phyloP scores from a whole-genome alignment of 2,113 vertebrate genomes.

The Mormyrus lacerda region DNA sequence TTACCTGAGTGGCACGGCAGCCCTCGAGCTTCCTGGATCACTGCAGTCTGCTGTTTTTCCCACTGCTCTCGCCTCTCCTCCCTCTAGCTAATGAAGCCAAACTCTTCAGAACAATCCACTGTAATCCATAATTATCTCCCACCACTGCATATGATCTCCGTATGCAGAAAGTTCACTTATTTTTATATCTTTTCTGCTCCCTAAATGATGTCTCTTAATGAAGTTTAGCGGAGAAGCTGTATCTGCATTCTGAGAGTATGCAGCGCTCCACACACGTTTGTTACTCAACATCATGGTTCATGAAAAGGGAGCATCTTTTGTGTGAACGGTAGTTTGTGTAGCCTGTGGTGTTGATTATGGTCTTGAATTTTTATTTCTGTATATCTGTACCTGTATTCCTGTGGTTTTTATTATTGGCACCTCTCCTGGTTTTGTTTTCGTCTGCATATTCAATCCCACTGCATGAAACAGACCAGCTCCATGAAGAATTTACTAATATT shows the following conservation, averaged over 20 bases:
- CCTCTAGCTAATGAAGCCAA: slow-evolving; percentile 9
- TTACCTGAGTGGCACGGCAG: neutral
- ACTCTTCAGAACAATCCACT: neutral
- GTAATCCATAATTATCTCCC: slow-evolving; percentile 12
- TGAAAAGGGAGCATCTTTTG: neutral
- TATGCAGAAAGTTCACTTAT: neutral
- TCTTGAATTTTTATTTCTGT: neutral
- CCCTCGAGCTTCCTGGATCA: neutral
- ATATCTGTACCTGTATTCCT: neutral
- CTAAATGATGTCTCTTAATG: neutral
- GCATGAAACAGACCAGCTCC: neutral
- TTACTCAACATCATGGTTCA: neutral
- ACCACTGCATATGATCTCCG: neutral
- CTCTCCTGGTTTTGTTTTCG: neutral
- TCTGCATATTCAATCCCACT: neutral
- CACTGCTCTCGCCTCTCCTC: neutral
- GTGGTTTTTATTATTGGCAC: neutral
- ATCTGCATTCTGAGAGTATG: neutral
- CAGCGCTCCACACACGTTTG: neutral
- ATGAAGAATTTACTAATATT: neutral
- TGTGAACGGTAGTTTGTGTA: neutral
- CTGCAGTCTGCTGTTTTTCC: neutral
- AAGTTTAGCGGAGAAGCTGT: neutral
- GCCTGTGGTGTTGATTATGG: neutral
- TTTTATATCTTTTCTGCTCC: neutral